Conservation (phyloP, 2,797 vertebrate genomes). For the Myotis planiceps region DNA sequence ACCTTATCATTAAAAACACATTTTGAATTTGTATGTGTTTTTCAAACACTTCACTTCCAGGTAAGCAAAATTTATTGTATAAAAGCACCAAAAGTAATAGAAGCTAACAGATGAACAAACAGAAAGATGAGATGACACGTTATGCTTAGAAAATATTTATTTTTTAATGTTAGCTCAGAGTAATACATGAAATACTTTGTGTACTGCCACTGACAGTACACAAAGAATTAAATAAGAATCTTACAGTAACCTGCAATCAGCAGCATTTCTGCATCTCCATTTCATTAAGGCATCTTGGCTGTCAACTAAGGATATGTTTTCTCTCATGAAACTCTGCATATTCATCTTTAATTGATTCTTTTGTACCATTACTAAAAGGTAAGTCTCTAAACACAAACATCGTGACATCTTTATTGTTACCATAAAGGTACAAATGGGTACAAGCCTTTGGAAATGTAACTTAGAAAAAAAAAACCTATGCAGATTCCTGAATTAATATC, state of each 20-base stretch:
- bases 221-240: neutral
- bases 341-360: constrained; percentile 45
- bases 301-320: constrained; percentile 24
- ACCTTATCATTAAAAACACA: constrained; percentile 70
- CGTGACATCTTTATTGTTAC: constrained; percentile 25
- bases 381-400: constrained; percentile 48
- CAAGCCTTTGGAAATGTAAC: neutral
- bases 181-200: constrained; percentile 59
- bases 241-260: neutral
- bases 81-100: constrained; percentile 32
- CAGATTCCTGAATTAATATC: constrained; percentile 1
- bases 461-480: neutral
- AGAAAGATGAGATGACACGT: neutral
- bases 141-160: constrained; percentile 61
- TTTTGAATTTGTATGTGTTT: constrained; percentile 72
- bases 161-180: constrained; percentile 60
- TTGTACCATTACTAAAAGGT: constrained; percentile 47
- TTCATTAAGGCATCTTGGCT: constrained; percentile 65
- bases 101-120: constrained; percentile 20
- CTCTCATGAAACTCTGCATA: neutral
- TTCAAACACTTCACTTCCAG: constrained; percentile 63
- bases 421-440: neutral
- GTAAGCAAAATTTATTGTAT: constrained; percentile 49
- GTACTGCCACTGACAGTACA: neutral
- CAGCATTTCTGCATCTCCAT: constrained; percentile 13